Base-by-base conservation (phyloP, 2,113 vertebrate genomes). In the Nyctibius bracteatus region DNA sequence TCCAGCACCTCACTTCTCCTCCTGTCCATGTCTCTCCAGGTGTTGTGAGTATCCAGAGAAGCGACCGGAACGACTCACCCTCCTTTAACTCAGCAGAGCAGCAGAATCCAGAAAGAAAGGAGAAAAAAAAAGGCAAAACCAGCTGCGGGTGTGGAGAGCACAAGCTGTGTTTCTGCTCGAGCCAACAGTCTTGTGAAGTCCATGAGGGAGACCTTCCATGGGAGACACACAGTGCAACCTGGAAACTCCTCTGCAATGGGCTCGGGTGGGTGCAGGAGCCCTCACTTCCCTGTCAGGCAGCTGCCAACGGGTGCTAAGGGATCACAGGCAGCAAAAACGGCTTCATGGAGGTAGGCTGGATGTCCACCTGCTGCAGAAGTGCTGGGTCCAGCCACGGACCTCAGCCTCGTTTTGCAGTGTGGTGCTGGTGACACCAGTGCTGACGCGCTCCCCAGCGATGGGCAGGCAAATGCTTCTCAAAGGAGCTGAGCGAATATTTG, bases 131-230 rank as follows among this genome's bases (percentile, higher is more conserved):
- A 55, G 37, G 14, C 31, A 62, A 44, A 35, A 28, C 19, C 47
- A 80, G 21, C 51, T 58, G 39, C 1, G 2, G n/a, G 19, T 6
- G 31, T 25, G 39, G 14, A 74, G 51, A 37, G 65, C 51, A 43
- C 13, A 12, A 43, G 19, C 5, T 14, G 8, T 13, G 39, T 16
- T 59, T 72, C 35, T 67, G 52, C 52, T 30, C 8, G 4, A 21
- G 39, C 20, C 57, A 37, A 31, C 1, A 0, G 8, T 28, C 35
- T 33, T 1, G 0, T 27, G 43, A 82, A 68, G 49, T n/a, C 16
- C 37, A 33, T 1, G 11, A 44, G 41, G 0, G 6, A 47, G 71
- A 47, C 24, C 6, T 77, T 57, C 43, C 37, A 31, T 1, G 12
- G 33, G 10, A 66, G 15, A 55, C 33, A 63, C 7, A 5, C 0